Evolutionary conservation across 1,140 invertebrate species (phyloP), one percentile per base, ranked within the genome.

Genomic region (Holcopasites calliopsidis): DNA sequence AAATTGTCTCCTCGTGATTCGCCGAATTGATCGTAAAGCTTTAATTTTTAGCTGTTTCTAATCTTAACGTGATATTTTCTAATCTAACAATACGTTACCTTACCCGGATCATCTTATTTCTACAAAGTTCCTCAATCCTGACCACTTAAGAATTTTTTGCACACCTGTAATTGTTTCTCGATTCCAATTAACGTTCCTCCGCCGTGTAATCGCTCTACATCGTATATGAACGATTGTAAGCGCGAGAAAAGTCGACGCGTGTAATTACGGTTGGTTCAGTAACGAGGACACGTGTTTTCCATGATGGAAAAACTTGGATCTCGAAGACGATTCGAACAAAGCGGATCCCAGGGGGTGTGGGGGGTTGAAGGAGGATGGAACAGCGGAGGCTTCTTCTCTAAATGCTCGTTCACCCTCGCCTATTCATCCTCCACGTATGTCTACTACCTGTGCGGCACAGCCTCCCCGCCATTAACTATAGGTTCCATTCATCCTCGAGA

Each of bases 401-500:
- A 79, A 81, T 77, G 72, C 77, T 82, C 80, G 79, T 79, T 82
- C 80, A 79, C 76, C 76, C 65, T 78, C 70, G 81, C 66, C 80
- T 83, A 83, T 83, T 83, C 81, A 83, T 66, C 26, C 60, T 33
- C 47, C 70, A 66, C 81, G 80, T 82, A 75, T 79, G 82, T 82
- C 81, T 83, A 83, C 81, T 83, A 83, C 81, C 81, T 83, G 81
- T 80, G 76, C 77, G 77, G 82, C 77, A 68, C 16, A n/a, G 35
- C 50, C 77, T 73, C 57, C 58, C 49, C 62, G 64, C 80, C 76
- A 82, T 83, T 83, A 83, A 83, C 66, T 66, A 83, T 82, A 74
- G 80, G 80, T 65, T 71, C 80, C 80, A 82, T 83, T 83, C 76
- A 83, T 75, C 76, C 79, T 79, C 70, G 70, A 73, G 79, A 66